Conservation (phyloP, 2,113 vertebrate species). For the Pyrgilauda ruficollis region DNA sequence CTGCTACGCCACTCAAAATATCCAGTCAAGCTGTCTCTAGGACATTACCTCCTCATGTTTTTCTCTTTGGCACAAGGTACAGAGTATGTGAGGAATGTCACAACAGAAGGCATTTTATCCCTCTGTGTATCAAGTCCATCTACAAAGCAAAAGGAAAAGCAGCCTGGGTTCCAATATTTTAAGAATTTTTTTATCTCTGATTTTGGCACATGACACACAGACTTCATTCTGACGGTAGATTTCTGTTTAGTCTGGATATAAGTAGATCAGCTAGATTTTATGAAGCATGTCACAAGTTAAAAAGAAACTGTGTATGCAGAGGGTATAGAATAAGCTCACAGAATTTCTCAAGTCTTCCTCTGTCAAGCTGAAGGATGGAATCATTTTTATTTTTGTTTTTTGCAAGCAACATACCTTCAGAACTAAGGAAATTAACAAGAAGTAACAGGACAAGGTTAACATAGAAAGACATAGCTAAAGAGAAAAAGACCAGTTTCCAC, state of each 20-base stretch:
- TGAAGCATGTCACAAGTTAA: neutral
- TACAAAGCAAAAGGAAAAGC: neutral
- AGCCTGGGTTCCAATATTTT: neutral
- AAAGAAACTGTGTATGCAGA: neutral
- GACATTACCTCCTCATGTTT: neutral
- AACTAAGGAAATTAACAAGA: neutral
- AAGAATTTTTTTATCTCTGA: neutral
- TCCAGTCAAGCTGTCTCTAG: neutral
- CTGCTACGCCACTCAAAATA: neutral
- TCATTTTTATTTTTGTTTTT: neutral
- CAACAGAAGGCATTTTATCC: neutral
- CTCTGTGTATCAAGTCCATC: neutral
- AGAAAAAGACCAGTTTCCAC: constrained; percentile 17
- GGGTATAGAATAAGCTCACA: neutral
- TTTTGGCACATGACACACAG: neutral
- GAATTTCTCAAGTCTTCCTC: neutral
- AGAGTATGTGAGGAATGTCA: neutral
- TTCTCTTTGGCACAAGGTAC: neutral
- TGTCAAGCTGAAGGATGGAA: neutral
- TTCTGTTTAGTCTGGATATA: neutral
- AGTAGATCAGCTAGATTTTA: neutral
- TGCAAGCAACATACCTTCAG: neutral
- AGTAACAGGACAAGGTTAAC: neutral
- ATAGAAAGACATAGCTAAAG: constrained; percentile 14
- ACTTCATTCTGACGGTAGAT: neutral